Evolutionary conservation across 2,113 vertebrate species (phyloP).

Genomic region (Protobothrops mucrosquamatus): DNA sequence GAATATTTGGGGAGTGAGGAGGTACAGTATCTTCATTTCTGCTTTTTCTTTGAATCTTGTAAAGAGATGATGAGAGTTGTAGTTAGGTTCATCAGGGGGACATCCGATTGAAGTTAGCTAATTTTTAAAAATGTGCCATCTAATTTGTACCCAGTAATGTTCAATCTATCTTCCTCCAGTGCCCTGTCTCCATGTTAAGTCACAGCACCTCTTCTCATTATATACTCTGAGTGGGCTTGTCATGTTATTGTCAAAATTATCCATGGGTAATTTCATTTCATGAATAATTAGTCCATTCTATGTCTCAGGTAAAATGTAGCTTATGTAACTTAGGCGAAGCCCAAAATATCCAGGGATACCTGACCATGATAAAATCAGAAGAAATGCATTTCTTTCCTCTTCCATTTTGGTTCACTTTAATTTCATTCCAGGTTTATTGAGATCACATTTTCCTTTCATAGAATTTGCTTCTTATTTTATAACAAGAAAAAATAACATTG

Average conservation of each 20-base stretch:
- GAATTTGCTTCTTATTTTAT: background rate
- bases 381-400: background rate
- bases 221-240: background rate
- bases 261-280: constrained; percentile 13
- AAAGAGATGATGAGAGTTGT: background rate
- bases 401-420: background rate
- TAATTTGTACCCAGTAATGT: rapidly evolving
- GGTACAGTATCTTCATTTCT: background rate
- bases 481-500: background rate
- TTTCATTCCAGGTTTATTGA: constrained; percentile 4
- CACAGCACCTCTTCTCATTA: background rate
- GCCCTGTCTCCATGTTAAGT: background rate
- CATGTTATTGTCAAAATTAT: constrained; percentile 26
- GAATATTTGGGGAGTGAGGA: background rate
- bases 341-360: background rate
- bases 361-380: background rate
- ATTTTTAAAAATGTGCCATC: background rate
- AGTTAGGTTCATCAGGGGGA: background rate
- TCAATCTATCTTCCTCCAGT: background rate
- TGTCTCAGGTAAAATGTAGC: background rate
- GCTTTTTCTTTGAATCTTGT: background rate
- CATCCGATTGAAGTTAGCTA: background rate
- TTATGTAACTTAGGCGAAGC: background rate
- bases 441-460: background rate
- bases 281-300: background rate